Base-by-base conservation (phyloP, 1,140 invertebrate genomes). In the Manduca sexta region DNA sequence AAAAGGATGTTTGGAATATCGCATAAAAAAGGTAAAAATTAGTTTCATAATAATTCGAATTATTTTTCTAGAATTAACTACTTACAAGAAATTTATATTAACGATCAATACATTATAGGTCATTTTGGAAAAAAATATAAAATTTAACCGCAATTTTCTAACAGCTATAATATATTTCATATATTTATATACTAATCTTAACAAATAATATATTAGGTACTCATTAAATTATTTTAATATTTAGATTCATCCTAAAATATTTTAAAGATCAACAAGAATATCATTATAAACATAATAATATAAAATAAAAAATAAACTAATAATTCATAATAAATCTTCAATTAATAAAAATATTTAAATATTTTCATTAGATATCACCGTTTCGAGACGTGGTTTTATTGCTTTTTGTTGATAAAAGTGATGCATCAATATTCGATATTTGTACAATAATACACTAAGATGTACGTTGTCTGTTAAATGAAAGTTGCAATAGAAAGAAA, bases 241-340 rank as follows among this genome's bases (percentile, higher is more conserved):
- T 37, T 30, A 58, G 50, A 58, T 58, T 58, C 55, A 41, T 43
- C 21, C 38, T 58, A 46, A 43, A 52, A 59, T 57, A 66, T 66
- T 39, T 57, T 34, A 60, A 59, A 53, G 52, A 64, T 61, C 53
- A 68, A 69, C 66, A 60, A 56, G 16, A 30, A 43, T 29, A 43
- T 43, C 41, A 43, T 18, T 37, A 37, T n/a, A 12, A 40, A 18
- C n/a, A 53, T 37, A 48, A 52, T 48, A 42, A 37, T 47, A 40
- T 35, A 52, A 51, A 46, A 55, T 50, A 48, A 33, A 50, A 49
- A 35, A 46, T 26, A 50, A 29, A 42, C 33, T 46, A 13, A n/a
- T 30, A 45, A 45, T 40, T 10, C 11, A 15, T 4, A 4, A 15
- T 38, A 34, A 40, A 18, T 3, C 7, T 10, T 45, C 15, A 34